These are phyloP conservation scores for Phyllotis vaccarum DNA, from an alignment of 2,797 vertebrate species.

Conservation along the genomic window DNA sequence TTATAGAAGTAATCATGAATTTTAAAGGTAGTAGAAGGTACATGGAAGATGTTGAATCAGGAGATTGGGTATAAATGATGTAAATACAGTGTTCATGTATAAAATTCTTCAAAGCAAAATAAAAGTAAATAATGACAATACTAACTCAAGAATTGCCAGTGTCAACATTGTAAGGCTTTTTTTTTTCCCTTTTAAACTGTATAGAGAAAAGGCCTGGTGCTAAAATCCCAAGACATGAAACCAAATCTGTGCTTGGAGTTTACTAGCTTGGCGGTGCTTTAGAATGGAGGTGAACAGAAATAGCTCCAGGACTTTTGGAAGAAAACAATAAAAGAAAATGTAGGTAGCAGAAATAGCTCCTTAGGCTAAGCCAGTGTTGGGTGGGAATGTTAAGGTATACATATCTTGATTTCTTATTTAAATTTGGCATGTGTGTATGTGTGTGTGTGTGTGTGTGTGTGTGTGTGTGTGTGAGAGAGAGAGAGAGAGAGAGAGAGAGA, in stretches of 20 bases:
- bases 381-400: background rate
- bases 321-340: background rate
- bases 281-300: background rate
- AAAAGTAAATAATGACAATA: background rate
- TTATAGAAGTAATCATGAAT: background rate
- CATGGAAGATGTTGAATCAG: background rate
- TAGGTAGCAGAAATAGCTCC: background rate
- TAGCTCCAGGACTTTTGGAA: background rate
- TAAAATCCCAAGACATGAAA: background rate
- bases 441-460: background rate
- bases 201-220: background rate
- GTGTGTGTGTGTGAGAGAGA: background rate
- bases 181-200: background rate
- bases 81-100: background rate
- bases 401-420: background rate
- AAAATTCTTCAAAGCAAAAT: background rate
- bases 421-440: background rate
- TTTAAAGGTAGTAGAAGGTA: background rate
- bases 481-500: background rate
- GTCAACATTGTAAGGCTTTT: background rate
- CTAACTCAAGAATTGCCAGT: background rate
- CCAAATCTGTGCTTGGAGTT: background rate
- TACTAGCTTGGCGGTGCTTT: background rate
- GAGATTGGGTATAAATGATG: background rate
- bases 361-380: background rate